These are phyloP conservation scores for Gonioctena quinquepunctata DNA, from an alignment of 1,140 invertebrate genomes.

Conservation along the genomic window DNA sequence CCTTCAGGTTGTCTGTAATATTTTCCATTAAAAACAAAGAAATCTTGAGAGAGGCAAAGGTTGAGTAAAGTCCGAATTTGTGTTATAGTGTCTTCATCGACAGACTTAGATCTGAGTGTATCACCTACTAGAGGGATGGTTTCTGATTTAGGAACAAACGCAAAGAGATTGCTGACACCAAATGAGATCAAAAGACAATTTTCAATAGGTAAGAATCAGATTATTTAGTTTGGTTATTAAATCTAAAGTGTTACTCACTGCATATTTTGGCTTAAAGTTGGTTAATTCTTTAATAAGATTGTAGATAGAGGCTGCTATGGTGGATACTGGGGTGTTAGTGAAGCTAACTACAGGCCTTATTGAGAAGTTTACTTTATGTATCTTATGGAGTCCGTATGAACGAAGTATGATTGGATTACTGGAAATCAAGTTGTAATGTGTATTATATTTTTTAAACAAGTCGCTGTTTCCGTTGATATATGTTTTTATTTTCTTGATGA, in stretches of 20 bases:
- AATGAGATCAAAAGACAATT: not conserved
- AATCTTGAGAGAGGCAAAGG: too few relatives aligned
- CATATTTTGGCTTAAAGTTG: not conserved
- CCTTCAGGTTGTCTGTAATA: too few relatives aligned
- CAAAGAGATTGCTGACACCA: not conserved
- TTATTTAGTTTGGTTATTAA: not conserved
- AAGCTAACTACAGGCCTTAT: not conserved
- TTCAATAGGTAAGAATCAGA: not conserved
- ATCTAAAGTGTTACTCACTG: not conserved
- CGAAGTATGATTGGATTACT: not conserved
- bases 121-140: not conserved
- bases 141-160: not conserved
- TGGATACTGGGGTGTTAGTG: too few relatives aligned
- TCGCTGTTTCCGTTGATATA: not conserved
- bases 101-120: not conserved
- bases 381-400: too few relatives aligned
- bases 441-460: not conserved
- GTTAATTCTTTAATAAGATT: not conserved
- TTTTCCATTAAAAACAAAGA: too few relatives aligned
- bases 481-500: not conserved
- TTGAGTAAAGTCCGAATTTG: not conserved
- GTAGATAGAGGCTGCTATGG: not conserved
- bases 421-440: not conserved
- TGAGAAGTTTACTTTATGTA: not conserved
- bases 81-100: not conserved